Conservation (phyloP, 2,888 invertebrate species). For the Labia minor region DNA sequence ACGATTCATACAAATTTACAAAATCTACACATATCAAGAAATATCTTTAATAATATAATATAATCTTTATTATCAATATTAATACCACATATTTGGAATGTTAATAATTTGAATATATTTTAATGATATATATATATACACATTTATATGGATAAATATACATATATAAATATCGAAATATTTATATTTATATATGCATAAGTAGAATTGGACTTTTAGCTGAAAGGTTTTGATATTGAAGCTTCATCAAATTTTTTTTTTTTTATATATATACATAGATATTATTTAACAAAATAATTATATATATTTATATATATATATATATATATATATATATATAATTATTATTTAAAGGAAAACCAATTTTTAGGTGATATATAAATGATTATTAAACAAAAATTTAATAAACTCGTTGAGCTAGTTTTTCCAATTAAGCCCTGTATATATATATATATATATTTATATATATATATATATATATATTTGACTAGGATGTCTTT, state of each 20-base stretch:
- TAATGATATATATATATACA: too few relatives aligned
- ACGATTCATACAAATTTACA: neutral
- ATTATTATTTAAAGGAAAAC: neutral
- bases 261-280: neutral
- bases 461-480: too few relatives aligned
- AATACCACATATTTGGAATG: constrained; percentile 8
- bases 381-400: neutral
- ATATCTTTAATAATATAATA: neutral
- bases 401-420: neutral
- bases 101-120: neutral
- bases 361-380: neutral
- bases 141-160: neutral
- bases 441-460: too few relatives aligned
- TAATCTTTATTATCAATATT: neutral
- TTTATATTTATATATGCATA: neutral
- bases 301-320: too few relatives aligned
- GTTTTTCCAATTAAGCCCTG: neutral
- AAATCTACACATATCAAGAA: neutral
- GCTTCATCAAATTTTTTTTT: constrained; percentile 13
- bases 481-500: neutral
- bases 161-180: neutral
- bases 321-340: neutral
- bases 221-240: constrained; percentile 3
- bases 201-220: neutral
- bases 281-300: neutral